Conservation (phyloP, 2,797 vertebrate genomes). For the Hippocampus kuda region DNA sequence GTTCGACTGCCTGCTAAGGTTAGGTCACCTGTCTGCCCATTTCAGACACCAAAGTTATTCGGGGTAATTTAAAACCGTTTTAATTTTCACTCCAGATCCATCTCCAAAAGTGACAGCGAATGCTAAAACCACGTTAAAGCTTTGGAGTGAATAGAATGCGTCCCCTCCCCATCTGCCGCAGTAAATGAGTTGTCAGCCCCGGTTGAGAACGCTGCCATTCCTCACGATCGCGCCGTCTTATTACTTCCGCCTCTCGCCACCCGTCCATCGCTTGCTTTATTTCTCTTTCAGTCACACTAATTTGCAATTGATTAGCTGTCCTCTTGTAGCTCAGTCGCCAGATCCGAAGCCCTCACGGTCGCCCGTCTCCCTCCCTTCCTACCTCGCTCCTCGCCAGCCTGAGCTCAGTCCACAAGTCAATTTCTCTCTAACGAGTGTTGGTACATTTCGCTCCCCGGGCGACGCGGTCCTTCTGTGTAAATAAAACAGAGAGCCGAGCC, state of each 20-base stretch:
- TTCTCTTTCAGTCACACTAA: slow-evolving; percentile 56
- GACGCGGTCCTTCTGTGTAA: slow-evolving; percentile 89
- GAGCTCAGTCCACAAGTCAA: slow-evolving; percentile 72
- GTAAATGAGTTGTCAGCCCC: slow-evolving; percentile 50
- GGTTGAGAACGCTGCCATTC: slow-evolving; percentile 43
- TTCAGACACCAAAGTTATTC: background rate
- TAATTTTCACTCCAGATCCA: slow-evolving; percentile 6
- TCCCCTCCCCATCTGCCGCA: slow-evolving; percentile 11
- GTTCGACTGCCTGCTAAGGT: background rate
- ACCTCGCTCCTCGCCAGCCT: slow-evolving; percentile 12
- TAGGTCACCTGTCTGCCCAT: background rate
- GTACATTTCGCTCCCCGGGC: slow-evolving; percentile 54
- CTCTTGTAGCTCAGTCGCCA: slow-evolving; percentile 39
- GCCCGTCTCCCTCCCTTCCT: slow-evolving; percentile 8
- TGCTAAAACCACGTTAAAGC: slow-evolving; percentile 16
- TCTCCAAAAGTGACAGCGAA: slow-evolving; percentile 3
- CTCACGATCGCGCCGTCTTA: slow-evolving; percentile 44
- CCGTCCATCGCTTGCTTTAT: slow-evolving; percentile 44
- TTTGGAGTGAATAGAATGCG: slow-evolving; percentile 24
- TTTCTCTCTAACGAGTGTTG: slow-evolving; percentile 86
- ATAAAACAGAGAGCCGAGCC: slow-evolving; percentile 65
- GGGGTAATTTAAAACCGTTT: slow-evolving; percentile 3
- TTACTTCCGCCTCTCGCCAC: slow-evolving; percentile 48
- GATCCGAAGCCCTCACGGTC: slow-evolving; percentile 20
- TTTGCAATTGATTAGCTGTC: slow-evolving; percentile 68